A percentile compares a stretch with the other conserved stretches of the same genome.
Conservation (phyloP, 1,140 invertebrate species). For the Aphaenogaster ashmeadi region DNA sequence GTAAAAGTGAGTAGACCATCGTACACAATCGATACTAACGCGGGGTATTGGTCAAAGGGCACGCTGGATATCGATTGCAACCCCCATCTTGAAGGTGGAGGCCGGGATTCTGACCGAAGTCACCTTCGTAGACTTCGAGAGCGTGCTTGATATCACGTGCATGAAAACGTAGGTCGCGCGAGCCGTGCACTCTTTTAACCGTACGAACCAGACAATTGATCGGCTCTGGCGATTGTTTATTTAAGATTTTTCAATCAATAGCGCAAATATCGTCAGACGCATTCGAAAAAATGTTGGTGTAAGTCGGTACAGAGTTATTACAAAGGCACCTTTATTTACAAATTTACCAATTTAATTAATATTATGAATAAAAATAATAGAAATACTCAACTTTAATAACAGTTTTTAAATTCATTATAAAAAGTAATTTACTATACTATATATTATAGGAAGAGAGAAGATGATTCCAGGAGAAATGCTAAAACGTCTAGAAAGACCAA, state of each 20-base stretch:
- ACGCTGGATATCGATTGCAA: slow-evolving; percentile 82
- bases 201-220: slow-evolving; percentile 30
- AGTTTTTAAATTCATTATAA: not conserved
- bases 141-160: slow-evolving; percentile 69
- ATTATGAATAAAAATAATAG: not conserved
- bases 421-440: too few relatives aligned
- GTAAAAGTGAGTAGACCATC: slow-evolving; percentile 4
- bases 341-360: not conserved
- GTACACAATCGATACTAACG: slow-evolving; percentile 20
- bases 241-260: slow-evolving; percentile 25
- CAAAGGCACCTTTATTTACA: not conserved
- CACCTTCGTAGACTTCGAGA: slow-evolving; percentile 78
- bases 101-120: slow-evolving; percentile 74
- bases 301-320: not conserved
- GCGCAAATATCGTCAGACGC: not conserved
- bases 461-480: too few relatives aligned
- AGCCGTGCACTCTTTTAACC: slow-evolving; percentile 36
- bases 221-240: slow-evolving; percentile 17
- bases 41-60: slow-evolving; percentile 71
- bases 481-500: too few relatives aligned
- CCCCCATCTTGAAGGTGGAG: slow-evolving; percentile 80
- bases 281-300: not conserved
- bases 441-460: too few relatives aligned
- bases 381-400: not conserved
- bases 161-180: slow-evolving; percentile 2